Conservation (phyloP, 2,888 invertebrate genomes). For the Pristionchus entomophagus region DNA sequence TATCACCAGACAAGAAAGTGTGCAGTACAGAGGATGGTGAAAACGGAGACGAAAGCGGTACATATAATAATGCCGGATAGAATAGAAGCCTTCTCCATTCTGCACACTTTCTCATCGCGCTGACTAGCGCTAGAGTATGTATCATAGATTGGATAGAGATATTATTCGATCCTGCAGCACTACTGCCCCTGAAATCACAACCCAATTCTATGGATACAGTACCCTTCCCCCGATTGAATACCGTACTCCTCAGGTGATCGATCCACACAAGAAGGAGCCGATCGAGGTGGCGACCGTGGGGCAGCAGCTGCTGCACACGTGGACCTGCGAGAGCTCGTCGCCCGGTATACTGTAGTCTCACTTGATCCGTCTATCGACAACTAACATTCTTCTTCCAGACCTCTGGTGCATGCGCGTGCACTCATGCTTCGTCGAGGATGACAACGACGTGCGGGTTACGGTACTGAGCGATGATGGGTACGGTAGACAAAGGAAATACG, state of each 20-base stretch:
- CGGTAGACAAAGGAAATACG: not conserved
- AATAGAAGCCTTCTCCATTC: too few relatives aligned
- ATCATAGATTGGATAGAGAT: too few relatives aligned
- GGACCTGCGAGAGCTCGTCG: constrained; percentile 72
- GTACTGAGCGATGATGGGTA: constrained; percentile 72
- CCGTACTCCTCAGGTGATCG: constrained; percentile 49
- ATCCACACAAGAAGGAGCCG: constrained; percentile 67
- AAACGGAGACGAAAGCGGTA: too few relatives aligned
- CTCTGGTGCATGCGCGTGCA: constrained; percentile 76
- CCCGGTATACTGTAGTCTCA: constrained; percentile 56
- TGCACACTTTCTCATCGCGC: too few relatives aligned
- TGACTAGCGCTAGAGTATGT: too few relatives aligned
- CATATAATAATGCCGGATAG: too few relatives aligned
- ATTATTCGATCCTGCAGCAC: too few relatives aligned
- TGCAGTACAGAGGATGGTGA: too few relatives aligned
- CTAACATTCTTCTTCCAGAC: constrained; percentile 53
- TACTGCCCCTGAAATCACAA: too few relatives aligned
- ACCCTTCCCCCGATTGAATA: not conserved
- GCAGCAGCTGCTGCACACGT: constrained; percentile 70
- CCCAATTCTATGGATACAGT: too few relatives aligned
- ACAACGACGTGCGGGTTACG: constrained; percentile 65
- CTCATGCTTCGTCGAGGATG: constrained; percentile 74
- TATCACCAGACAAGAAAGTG: too few relatives aligned
- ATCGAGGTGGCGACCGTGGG: constrained; percentile 73
- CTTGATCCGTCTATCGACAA: not conserved